Conservation (phyloP, 2,888 invertebrate genomes). For the Neoscelio sp. region DNA sequence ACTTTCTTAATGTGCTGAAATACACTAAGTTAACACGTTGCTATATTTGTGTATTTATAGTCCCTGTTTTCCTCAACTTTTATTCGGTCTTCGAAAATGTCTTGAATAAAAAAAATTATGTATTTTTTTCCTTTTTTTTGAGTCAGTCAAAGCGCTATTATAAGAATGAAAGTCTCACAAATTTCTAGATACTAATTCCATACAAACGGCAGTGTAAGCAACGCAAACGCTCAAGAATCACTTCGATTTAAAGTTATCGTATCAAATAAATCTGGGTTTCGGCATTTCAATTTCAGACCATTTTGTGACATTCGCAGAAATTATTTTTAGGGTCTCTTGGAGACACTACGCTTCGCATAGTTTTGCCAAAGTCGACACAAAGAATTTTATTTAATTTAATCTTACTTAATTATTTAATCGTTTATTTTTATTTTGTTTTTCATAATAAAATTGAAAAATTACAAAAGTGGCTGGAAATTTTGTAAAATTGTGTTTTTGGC, state of each 20-base stretch:
- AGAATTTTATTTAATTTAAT: slow-evolving; percentile 32
- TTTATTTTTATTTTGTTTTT: neutral
- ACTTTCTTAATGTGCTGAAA: slow-evolving; percentile 21
- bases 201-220: slow-evolving; percentile 55
- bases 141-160: slow-evolving; percentile 32
- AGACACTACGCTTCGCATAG: slow-evolving; percentile 25
- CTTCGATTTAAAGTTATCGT: too few species aligned
- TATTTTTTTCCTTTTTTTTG: slow-evolving; percentile 1
- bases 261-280: slow-evolving; percentile 5
- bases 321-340: slow-evolving; percentile 37
- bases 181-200: slow-evolving; percentile 18
- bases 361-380: slow-evolving; percentile 13
- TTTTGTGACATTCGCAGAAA: neutral
- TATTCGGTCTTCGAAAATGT: neutral
- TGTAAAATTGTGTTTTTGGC: slow-evolving; percentile 39
- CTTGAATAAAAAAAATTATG: too few species aligned
- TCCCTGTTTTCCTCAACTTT: slow-evolving; percentile 20
- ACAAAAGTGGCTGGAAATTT: slow-evolving; percentile 7
- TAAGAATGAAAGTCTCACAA: neutral
- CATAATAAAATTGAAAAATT: slow-evolving; percentile 12
- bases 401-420: neutral
- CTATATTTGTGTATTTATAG: neutral
- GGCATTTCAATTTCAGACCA: too few species aligned
- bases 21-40: slow-evolving; percentile 10
- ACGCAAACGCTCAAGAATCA: slow-evolving; percentile 27